Evolutionary conservation across 2,888 invertebrate species (phyloP).

Genomic region (Melieria picta): DNA sequence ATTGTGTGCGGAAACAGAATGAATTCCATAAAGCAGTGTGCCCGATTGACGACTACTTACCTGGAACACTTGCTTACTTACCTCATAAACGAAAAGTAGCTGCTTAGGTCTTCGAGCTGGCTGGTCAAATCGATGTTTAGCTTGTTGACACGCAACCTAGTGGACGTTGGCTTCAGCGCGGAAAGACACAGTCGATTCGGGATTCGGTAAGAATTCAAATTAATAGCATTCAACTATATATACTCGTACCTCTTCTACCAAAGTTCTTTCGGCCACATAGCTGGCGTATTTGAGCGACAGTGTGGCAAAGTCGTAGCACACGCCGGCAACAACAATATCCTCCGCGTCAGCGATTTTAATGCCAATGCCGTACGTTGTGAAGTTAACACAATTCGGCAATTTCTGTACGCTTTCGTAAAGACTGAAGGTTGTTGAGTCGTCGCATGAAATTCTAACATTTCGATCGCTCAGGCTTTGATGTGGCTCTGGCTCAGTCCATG

Average conservation of each 20-base stretch:
- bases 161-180: not conserved
- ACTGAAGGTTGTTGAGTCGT: not conserved
- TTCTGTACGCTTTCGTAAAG: constrained; percentile 23
- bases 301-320: constrained; percentile 29
- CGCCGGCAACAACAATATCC: constrained; percentile 26
- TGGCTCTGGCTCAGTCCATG: too few relatives aligned
- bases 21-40: too few relatives aligned
- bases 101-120: constrained; percentile 18
- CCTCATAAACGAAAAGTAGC: constrained; percentile 29
- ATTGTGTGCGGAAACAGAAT: too few relatives aligned
- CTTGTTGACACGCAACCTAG: not conserved
- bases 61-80: not conserved
- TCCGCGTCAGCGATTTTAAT: constrained; percentile 4
- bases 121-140: constrained; percentile 8
- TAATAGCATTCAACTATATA: too few relatives aligned
- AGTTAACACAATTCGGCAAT: constrained; percentile 23
- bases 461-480: too few relatives aligned
- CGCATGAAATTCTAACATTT: not conserved
- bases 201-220: too few relatives aligned
- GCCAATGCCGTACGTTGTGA: constrained; percentile 25
- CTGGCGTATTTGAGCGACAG: constrained; percentile 24
- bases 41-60: too few relatives aligned
- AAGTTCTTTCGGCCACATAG: constrained; percentile 22
- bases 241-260: not conserved
- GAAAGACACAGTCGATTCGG: too few relatives aligned